These are phyloP conservation scores for Hemiscyllium ocellatum DNA, from an alignment of 2,113 vertebrate species.

Conservation along the genomic window DNA sequence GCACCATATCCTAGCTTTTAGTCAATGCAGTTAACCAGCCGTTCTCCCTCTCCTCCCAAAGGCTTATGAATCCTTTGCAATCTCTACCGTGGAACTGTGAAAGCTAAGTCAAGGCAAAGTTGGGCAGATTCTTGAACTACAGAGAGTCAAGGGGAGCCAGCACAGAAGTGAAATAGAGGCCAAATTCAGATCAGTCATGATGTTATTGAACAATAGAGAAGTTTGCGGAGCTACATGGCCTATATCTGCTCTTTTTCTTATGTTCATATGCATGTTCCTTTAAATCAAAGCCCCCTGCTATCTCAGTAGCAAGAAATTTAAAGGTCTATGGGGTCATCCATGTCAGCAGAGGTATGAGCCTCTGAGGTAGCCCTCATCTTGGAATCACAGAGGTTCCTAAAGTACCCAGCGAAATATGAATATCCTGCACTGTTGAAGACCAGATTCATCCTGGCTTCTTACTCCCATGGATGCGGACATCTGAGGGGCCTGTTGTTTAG, in stretches of 20 bases:
- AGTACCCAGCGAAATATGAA: not conserved
- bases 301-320: not conserved
- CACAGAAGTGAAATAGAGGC: too few relatives aligned
- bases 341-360: not conserved
- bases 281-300: not conserved
- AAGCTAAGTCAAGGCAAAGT: too few relatives aligned
- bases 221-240: not conserved
- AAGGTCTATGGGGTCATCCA: not conserved
- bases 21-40: too few relatives aligned
- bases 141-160: not conserved
- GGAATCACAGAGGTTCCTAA: not conserved
- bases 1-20: too few relatives aligned
- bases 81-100: too few relatives aligned
- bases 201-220: not conserved
- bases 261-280: not conserved
- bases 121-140: too few relatives aligned
- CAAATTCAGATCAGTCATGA: too few relatives aligned
- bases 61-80: too few relatives aligned
- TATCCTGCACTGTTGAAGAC: not conserved
- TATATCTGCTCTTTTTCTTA: not conserved
- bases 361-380: not conserved
- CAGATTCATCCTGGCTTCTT: not conserved
- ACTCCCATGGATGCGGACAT: not conserved
- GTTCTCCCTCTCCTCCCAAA: too few relatives aligned
- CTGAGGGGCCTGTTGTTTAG: not conserved